A percentile compares a stretch with the other conserved stretches of the same genome.
Evolutionary conservation across 2,797 vertebrate species (phyloP).

Genomic region (Hydrophis major): DNA sequence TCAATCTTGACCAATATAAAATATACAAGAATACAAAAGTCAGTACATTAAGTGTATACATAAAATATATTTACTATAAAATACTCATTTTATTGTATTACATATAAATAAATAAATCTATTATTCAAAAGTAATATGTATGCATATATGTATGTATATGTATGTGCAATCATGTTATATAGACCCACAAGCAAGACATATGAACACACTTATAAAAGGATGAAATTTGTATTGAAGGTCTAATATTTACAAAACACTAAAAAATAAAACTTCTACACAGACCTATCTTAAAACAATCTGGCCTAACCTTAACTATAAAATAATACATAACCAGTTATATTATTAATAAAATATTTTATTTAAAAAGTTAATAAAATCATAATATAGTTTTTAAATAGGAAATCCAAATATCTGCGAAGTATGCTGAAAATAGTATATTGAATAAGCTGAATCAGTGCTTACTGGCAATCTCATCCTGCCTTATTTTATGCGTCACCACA

Average conservation of each 20-base stretch:
- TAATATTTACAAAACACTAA: background rate
- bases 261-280: background rate
- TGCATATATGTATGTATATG: background rate
- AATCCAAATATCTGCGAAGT: background rate
- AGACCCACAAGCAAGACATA: background rate
- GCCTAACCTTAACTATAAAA: background rate
- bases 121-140: background rate
- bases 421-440: background rate
- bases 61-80: background rate
- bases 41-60: background rate
- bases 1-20: background rate
- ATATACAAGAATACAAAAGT: background rate
- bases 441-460: background rate
- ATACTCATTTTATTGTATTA: background rate
- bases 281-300: background rate
- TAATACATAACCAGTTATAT: background rate
- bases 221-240: background rate
- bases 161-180: background rate
- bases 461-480: background rate
- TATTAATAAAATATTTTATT: background rate
- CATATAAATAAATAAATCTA: background rate
- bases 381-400: background rate
- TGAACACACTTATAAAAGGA: background rate
- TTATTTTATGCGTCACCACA: background rate
- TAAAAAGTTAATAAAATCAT: background rate